These are phyloP conservation scores for Callaeas wilsoni DNA, from an alignment of 2,113 vertebrate species.

Conservation along the genomic window DNA sequence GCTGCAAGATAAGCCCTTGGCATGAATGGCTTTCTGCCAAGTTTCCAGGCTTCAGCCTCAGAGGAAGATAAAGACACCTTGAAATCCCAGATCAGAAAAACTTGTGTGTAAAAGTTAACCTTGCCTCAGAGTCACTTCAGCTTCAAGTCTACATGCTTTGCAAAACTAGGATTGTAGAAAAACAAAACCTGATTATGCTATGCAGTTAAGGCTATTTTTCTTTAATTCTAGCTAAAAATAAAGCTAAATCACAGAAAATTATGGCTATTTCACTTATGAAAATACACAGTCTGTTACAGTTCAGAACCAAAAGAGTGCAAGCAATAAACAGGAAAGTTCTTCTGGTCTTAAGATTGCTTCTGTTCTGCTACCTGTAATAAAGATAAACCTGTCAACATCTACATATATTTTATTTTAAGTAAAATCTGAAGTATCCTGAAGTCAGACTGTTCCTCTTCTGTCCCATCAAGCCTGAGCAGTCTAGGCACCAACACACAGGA, in stretches of 20 bases:
- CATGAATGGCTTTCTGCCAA: neutral
- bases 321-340: neutral
- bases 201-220: neutral
- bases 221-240: neutral
- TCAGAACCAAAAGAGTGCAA: neutral
- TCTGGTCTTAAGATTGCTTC: neutral
- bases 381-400: neutral
- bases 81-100: neutral
- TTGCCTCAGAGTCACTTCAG: neutral
- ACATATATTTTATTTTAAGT: neutral
- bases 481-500: neutral
- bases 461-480: neutral
- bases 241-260: neutral
- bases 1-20: neutral
- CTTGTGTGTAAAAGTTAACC: neutral
- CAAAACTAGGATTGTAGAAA: neutral
- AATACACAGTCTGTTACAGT: neutral
- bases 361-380: neutral
- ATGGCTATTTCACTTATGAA: neutral
- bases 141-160: neutral
- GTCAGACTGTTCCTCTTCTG: neutral
- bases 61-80: conserved; percentile 8
- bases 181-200: neutral
- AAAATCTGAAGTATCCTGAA: neutral
- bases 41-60: neutral